phyloP scores from a whole-genome alignment of 2,113 vertebrate species.

The Dromas ardeola region DNA sequence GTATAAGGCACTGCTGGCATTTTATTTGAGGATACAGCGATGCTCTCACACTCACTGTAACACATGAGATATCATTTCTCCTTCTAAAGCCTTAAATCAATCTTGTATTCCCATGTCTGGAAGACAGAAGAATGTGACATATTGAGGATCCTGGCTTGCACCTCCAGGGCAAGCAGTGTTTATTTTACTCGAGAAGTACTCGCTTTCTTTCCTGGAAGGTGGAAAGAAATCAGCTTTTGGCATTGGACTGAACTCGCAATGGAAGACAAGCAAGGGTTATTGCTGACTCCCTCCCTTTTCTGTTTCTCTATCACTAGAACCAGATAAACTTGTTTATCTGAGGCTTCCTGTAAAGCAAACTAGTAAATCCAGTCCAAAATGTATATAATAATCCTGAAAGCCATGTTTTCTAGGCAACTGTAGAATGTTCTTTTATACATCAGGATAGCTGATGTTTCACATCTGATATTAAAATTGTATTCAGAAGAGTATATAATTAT shows the following conservation, averaged over 20 bases:
- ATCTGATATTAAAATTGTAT: slow-evolving; percentile 55
- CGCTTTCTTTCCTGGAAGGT: slow-evolving; percentile 33
- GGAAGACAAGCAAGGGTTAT: background rate
- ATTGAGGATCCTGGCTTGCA: background rate
- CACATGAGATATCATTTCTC: background rate
- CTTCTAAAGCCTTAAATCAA: background rate
- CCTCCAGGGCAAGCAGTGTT: background rate
- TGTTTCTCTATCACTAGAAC: slow-evolving; percentile 50
- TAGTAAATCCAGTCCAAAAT: slow-evolving; percentile 51
- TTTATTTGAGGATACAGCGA: background rate
- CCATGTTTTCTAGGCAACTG: slow-evolving; percentile 33
- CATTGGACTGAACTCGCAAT: background rate
- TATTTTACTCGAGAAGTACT: background rate
- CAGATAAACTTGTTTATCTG: slow-evolving; percentile 62
- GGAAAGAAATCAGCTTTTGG: background rate
- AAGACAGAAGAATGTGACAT: background rate
- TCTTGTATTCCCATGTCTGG: background rate
- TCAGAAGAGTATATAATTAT: slow-evolving; percentile 51
- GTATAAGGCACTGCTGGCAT: background rate
- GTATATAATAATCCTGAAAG: slow-evolving; percentile 23
- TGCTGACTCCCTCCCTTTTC: background rate
- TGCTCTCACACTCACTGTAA: background rate
- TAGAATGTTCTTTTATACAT: slow-evolving; percentile 26
- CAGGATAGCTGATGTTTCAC: slow-evolving; percentile 33
- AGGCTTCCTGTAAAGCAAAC: background rate